Base-by-base conservation (phyloP, 2,888 invertebrate species). In the Eurytoma adleriae region DNA sequence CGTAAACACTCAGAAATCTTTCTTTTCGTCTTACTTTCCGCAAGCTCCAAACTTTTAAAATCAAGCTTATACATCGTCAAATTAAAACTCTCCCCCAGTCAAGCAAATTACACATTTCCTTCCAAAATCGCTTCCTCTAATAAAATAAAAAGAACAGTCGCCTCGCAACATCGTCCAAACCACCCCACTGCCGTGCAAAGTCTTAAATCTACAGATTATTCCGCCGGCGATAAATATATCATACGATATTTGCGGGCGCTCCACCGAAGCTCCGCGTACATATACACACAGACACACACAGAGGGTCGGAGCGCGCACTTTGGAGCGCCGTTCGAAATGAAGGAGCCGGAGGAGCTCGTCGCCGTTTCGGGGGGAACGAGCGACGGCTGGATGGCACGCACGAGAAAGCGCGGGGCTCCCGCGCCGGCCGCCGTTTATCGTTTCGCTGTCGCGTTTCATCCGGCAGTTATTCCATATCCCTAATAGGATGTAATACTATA, bases 401-500 rank as follows among this genome's bases (percentile, higher is more conserved):
- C 59, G 52, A n/a, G n/a, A n/a, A n/a, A n/a, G n/a, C n/a, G n/a
- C n/a, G n/a, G 62, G 74, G 5, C 2, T 14, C 50, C 30, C 52
- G 18, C 30, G 16, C 66, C n/a, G 72, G 85, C 73, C 54, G 64
- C 61, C 56, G 72, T 59, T 64, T 59, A 74, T 80, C 76, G 56
- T 86, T 83, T 74, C 84, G 76, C 84, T 88, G 87, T 89, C 87
- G 88, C 89, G 88, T 90, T 90, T 88, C 86, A 87, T 85, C 87
- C 88, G 85, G 87, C 88, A 89, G 88, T 90, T 90, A 89, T 88
- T 86, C 85, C 86, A 83, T 84, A 59, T 62, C 50, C 87, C 88
- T 89, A 88, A 89, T 88, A 89, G 88, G 88, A 89, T 88, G 90
- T 90, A 89, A 90, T 90, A 89, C 89, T 89, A 88, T 87, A 89